These are phyloP conservation scores for Hydrotaea cyrtoneurina DNA, from an alignment of 2,888 invertebrate genomes.

Conservation along the genomic window DNA sequence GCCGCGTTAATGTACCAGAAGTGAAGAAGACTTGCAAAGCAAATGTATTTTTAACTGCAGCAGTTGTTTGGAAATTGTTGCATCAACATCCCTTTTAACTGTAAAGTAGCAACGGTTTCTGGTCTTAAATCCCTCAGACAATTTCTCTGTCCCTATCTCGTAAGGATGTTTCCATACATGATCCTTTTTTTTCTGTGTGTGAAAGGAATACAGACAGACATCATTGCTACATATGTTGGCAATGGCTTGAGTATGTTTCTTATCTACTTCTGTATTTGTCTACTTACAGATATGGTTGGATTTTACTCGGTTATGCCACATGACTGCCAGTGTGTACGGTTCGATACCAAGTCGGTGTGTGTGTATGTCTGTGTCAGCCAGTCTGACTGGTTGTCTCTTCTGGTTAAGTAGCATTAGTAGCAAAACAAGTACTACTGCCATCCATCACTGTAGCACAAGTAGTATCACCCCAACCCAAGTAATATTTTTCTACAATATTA, in stretches of 20 bases:
- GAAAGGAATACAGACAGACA: neutral
- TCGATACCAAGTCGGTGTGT: too few species aligned
- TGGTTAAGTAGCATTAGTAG: neutral
- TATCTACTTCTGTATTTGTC: neutral
- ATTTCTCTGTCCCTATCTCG: neutral
- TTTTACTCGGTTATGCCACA: neutral
- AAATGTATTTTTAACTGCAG: too few species aligned
- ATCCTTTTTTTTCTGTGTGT: neutral
- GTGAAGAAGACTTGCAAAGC: too few species aligned
- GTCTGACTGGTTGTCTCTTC: neutral
- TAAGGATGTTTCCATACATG: neutral
- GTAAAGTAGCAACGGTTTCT: neutral
- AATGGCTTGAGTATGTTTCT: neutral
- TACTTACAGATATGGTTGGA: neutral
- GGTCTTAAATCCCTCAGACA: neutral
- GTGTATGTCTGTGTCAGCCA: too few species aligned
- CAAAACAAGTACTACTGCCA: neutral
- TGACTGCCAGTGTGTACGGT: too few species aligned
- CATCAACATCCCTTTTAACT: neutral
- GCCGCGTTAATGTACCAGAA: too few species aligned
- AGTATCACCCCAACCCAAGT: neutral
- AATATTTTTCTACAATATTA: neutral
- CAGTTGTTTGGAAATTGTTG: neutral
- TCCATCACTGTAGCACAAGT: neutral
- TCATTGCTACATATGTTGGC: neutral